A percentile compares a stretch with the other conserved stretches of the same genome.
phyloP scores from a whole-genome alignment of 2,113 vertebrate species.

The Corydoras sp. region DNA sequence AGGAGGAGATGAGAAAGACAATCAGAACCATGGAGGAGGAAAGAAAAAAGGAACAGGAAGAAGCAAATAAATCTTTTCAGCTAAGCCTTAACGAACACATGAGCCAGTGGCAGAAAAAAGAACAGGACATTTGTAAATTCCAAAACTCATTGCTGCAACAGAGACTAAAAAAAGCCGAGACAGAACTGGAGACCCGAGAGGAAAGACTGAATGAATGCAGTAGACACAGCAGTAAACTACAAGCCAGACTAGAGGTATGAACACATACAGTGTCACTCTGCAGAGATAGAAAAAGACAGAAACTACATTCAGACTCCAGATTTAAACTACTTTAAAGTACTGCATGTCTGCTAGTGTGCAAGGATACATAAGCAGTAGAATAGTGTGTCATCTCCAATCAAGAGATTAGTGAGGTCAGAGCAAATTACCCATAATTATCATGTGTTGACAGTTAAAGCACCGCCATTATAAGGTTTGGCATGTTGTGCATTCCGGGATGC shows the following conservation, averaged over 20 bases:
- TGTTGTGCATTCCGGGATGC: too few relatives aligned
- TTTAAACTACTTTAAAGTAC: too few relatives aligned
- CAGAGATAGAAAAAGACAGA: too few relatives aligned
- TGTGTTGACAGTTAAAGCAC: too few relatives aligned
- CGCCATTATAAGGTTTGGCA: too few relatives aligned
- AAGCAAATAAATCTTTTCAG: conserved; percentile 66
- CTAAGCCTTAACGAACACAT: conserved; percentile 70
- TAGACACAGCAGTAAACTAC: conserved; percentile 78
- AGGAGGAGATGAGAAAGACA: conserved; percentile 64
- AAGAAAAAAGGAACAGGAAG: conserved; percentile 66
- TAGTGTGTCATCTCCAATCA: too few relatives aligned
- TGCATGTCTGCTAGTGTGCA: too few relatives aligned
- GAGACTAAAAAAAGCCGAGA: conserved; percentile 77
- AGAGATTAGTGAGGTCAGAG: too few relatives aligned
- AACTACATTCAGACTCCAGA: not conserved
- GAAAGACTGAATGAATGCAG: conserved; percentile 77
- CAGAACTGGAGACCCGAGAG: conserved; percentile 74
- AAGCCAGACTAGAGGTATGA: conserved; percentile 83
- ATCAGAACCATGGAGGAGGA: conserved; percentile 65
- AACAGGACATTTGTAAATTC: conserved; percentile 74
- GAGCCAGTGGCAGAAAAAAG: conserved; percentile 76
- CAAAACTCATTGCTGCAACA: conserved; percentile 76
- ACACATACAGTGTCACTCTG: not conserved
- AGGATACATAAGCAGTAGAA: too few relatives aligned
- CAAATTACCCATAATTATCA: too few relatives aligned